Percentiles rank a stretch among this genome's conserved stretches.
These are phyloP conservation scores for Amphiura filiformis DNA, from an alignment of 35 echinoderm and acorn worm genomes.

Conservation along the genomic window DNA sequence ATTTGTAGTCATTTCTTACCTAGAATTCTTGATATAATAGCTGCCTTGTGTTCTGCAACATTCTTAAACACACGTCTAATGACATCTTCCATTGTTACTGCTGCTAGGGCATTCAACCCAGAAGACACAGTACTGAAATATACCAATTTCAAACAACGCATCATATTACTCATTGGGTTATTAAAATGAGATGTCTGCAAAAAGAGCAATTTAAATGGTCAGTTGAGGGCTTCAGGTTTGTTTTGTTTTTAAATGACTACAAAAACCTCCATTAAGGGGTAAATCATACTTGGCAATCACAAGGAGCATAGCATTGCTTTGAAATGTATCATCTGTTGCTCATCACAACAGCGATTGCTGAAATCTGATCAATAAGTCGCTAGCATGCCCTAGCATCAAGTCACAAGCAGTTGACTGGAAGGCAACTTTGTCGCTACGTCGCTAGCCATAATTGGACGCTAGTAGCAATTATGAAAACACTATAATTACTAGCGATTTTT, in stretches of 20 bases:
- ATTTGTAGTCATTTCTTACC: constrained; percentile 27
- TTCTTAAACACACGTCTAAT: constrained; percentile 23
- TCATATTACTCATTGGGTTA: background rate
- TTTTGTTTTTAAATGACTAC: background rate
- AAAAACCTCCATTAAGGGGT: too few relatives aligned
- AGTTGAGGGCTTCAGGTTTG: background rate
- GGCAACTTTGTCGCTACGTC: too few relatives aligned
- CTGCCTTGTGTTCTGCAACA: constrained; percentile 29
- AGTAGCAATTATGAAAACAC: too few relatives aligned
- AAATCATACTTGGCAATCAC: too few relatives aligned
- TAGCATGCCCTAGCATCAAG: too few relatives aligned
- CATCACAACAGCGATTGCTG: too few relatives aligned
- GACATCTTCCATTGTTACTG: constrained; percentile 67
- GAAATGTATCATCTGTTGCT: too few relatives aligned
- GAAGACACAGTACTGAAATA: constrained; percentile 63
- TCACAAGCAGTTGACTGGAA: too few relatives aligned
- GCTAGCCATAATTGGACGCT: too few relatives aligned
- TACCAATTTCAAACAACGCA: background rate
- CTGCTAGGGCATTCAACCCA: constrained; percentile 63
- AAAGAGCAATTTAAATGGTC: background rate
- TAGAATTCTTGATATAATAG: constrained; percentile 46
- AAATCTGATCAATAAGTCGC: too few relatives aligned
- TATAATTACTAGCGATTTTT: too few relatives aligned
- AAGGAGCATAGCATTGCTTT: too few relatives aligned
- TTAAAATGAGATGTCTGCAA: background rate